These are phyloP conservation scores for Vanessa cardui DNA, from an alignment of 2,888 invertebrate genomes.

Conservation along the genomic window DNA sequence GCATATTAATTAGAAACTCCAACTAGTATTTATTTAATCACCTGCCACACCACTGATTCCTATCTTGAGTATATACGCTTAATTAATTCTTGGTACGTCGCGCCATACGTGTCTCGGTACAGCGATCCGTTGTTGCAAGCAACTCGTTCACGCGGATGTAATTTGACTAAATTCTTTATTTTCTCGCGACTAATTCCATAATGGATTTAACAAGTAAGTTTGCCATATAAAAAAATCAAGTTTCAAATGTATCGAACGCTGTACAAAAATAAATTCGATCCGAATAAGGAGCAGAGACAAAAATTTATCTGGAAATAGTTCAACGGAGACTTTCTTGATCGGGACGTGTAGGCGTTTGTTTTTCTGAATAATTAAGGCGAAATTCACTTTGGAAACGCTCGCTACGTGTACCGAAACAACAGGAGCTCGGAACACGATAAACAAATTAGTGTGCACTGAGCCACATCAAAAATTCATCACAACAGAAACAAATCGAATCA, in stretches of 20 bases:
- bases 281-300: background rate
- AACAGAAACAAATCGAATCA: constrained; percentile 82
- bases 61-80: constrained; percentile 68
- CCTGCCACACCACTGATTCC: constrained; percentile 71
- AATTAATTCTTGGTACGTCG: constrained; percentile 72
- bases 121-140: constrained; percentile 45
- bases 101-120: constrained; percentile 45
- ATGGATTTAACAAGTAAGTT: background rate
- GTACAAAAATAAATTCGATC: background rate
- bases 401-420: constrained; percentile 58
- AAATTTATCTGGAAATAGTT: constrained; percentile 6
- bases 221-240: background rate
- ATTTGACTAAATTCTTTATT: constrained; percentile 29
- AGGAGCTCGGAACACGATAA: constrained; percentile 72
- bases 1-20: constrained; percentile 78
- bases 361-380: constrained; percentile 58
- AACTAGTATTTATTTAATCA: constrained; percentile 80
- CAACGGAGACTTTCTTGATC: constrained; percentile 34
- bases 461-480: constrained; percentile 81
- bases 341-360: constrained; percentile 44
- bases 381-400: constrained; percentile 53
- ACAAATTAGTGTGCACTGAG: constrained; percentile 82
- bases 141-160: constrained; percentile 29
- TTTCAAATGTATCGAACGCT: background rate
- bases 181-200: constrained; percentile 9